Evolutionary conservation across 2,797 vertebrate genomes (phyloP).

Genomic region (Saxicola maurus): DNA sequence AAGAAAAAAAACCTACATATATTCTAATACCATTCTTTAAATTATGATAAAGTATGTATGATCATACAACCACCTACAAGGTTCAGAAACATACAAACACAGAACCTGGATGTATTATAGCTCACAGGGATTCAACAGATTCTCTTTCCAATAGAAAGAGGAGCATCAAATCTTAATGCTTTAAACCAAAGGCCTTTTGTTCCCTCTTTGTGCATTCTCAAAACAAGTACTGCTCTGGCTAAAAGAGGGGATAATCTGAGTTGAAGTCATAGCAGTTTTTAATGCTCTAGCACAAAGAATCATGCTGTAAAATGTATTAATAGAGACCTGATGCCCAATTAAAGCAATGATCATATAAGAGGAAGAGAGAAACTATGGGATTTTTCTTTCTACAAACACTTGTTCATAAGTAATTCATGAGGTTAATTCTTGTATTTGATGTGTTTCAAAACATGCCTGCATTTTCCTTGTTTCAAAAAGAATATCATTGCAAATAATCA

Average conservation of each 20-base stretch:
- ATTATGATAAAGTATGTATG: neutral
- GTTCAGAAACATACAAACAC: neutral
- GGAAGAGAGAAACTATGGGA: neutral
- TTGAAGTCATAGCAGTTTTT: neutral
- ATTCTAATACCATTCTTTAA: neutral
- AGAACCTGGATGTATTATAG: neutral
- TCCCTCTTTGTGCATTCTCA: neutral
- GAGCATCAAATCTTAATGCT: neutral
- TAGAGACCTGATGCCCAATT: neutral
- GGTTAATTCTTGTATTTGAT: neutral
- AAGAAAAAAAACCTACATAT: too few relatives aligned
- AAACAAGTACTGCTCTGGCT: neutral
- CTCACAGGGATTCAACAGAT: neutral
- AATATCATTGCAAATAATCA: neutral
- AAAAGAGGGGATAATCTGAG: neutral
- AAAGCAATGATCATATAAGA: neutral
- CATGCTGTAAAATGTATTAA: neutral
- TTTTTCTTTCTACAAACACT: neutral
- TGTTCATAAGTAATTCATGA: rapidly evolving
- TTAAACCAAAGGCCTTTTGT: neutral
- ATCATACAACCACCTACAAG: neutral
- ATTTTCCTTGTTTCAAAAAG: neutral
- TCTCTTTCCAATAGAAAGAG: neutral
- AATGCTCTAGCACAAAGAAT: neutral
- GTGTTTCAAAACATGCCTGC: neutral